These are phyloP conservation scores for Melanotaenia maccullochi DNA, from an alignment of 2,797 vertebrate genomes.

Conservation along the genomic window DNA sequence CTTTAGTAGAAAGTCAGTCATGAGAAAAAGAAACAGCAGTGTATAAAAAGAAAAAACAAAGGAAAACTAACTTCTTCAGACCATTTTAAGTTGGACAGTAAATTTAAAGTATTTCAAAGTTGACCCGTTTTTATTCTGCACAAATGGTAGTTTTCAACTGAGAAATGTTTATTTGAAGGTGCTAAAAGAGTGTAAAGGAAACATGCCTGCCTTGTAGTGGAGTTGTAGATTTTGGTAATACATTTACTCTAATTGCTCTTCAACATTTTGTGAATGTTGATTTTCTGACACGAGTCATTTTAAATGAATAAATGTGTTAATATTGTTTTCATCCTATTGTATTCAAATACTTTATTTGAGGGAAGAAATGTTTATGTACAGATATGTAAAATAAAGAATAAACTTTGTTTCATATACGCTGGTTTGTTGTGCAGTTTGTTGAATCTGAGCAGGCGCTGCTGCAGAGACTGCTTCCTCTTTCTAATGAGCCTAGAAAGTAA, in stretches of 20 bases:
- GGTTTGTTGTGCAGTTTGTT: conserved; percentile 42
- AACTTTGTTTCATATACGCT: conserved; percentile 96
- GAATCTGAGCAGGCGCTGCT: background rate
- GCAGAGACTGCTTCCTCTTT: conserved; percentile 46
- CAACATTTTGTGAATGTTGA: conserved; percentile 99
- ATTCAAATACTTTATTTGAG: conserved; percentile 92
- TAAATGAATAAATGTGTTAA: conserved; percentile 95
- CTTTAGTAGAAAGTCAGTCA: conserved; percentile 81
- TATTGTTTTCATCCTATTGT: conserved; percentile 92
- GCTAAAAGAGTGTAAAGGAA: conserved; percentile 92
- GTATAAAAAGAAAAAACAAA: conserved; percentile 76
- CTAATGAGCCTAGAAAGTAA: conserved; percentile 14
- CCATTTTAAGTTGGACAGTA: conserved; percentile 86
- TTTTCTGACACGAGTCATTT: conserved; percentile 92
- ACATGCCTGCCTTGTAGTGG: conserved; percentile 98
- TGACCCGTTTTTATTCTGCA: conserved; percentile 92
- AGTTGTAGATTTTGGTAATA: conserved; percentile 92
- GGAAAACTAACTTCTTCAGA: conserved; percentile 88
- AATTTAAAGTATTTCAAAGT: conserved; percentile 89
- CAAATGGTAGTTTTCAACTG: conserved; percentile 94
- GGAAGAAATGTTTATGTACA: conserved; percentile 96
- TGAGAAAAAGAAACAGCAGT: conserved; percentile 72
- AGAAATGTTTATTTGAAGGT: conserved; percentile 94
- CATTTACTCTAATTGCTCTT: conserved; percentile 91
- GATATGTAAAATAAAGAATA: conserved; percentile 99